Evolutionary conservation across 2,888 invertebrate genomes (phyloP).

Genomic region (Drosophila infuscata): DNA sequence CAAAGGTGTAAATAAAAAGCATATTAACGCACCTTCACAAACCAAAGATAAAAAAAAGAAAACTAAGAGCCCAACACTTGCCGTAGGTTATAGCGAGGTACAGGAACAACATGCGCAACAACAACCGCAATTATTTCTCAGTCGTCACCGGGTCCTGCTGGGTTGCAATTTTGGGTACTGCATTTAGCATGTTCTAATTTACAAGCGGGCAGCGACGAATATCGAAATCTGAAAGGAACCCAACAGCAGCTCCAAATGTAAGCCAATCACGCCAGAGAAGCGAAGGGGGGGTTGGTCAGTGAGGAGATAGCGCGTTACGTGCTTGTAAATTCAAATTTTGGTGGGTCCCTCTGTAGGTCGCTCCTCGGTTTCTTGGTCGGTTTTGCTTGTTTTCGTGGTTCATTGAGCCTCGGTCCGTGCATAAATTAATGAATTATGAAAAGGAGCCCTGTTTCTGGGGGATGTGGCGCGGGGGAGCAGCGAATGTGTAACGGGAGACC

Average conservation of each 20-base stretch:
- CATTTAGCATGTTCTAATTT: slow-evolving; percentile 83
- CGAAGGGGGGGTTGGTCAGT: background rate
- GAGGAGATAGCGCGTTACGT: slow-evolving; percentile 68
- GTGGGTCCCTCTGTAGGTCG: slow-evolving; percentile 7
- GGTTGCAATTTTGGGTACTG: slow-evolving; percentile 35
- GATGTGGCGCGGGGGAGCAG: background rate
- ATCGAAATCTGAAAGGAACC: slow-evolving; percentile 53
- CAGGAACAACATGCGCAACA: slow-evolving; percentile 37
- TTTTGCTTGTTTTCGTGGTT: slow-evolving; percentile 70
- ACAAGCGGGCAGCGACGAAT: slow-evolving; percentile 60
- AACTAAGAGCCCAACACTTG: slow-evolving; percentile 39
- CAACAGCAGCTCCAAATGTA: slow-evolving; percentile 64
- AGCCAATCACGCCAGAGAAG: slow-evolving; percentile 74
- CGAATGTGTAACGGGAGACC: slow-evolving; percentile 72
- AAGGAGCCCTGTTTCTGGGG: slow-evolving; percentile 66
- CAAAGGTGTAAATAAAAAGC: slow-evolving; percentile 76
- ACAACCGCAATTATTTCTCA: slow-evolving; percentile 39
- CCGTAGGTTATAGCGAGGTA: slow-evolving; percentile 52
- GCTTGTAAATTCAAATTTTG: slow-evolving; percentile 81
- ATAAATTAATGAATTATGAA: slow-evolving; percentile 84
- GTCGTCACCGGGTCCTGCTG: slow-evolving; percentile 52
- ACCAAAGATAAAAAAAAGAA: slow-evolving; percentile 9
- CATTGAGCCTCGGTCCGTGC: slow-evolving; percentile 79
- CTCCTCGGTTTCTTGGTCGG: slow-evolving; percentile 28
- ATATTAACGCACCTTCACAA: slow-evolving; percentile 69